phyloP scores from a whole-genome alignment of 2,888 invertebrate species.

The Thelaira solivaga region DNA sequence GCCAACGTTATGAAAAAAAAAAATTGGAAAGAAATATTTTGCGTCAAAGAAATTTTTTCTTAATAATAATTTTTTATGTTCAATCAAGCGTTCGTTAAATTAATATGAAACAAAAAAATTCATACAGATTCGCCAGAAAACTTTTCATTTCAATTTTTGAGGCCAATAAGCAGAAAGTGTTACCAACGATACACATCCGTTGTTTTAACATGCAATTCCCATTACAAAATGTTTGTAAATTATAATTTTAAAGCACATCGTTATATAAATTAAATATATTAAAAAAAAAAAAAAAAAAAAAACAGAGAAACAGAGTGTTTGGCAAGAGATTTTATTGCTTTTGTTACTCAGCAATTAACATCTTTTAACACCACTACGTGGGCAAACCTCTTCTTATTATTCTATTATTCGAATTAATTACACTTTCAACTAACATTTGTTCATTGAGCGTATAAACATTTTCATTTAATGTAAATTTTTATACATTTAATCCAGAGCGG shows the following conservation, averaged over 20 bases:
- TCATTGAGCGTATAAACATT: no score
- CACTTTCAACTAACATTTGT: no score
- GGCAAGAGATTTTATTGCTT: background rate
- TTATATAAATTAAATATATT: no score
- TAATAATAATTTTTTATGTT: constrained; percentile 47
- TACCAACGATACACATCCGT: constrained; percentile 30
- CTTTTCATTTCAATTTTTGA: background rate
- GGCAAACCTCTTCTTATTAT: no score
- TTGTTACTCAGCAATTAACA: no score
- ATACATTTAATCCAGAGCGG: no score
- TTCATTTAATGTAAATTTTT: no score
- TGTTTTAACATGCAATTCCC: constrained; percentile 24
- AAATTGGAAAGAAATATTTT: constrained; percentile 18
- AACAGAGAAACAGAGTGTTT: background rate
- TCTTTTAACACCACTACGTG: no score
- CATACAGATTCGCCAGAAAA: background rate
- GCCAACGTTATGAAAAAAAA: background rate
- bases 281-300: no score
- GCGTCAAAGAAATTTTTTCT: constrained; percentile 30
- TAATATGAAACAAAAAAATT: constrained; percentile 9
- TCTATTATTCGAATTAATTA: no score
- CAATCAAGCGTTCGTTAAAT: constrained; percentile 50
- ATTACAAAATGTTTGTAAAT: constrained; percentile 4
- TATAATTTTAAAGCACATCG: background rate
- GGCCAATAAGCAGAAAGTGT: constrained; percentile 34